Base-by-base conservation (phyloP, 2,113 vertebrate species). In the Bubalus kerabau region DNA sequence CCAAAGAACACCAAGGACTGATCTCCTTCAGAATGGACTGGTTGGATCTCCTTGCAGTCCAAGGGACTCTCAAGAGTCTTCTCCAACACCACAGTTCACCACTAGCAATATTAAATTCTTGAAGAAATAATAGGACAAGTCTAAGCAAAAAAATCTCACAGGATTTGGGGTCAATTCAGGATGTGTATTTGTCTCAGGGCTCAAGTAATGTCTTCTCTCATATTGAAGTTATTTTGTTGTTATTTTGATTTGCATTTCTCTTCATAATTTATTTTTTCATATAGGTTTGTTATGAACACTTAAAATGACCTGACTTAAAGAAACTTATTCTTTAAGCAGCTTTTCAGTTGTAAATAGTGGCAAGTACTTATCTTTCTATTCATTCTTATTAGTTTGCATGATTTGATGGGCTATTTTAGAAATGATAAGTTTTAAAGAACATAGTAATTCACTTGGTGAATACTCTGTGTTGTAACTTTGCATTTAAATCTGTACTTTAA, bases 101-200 rank as follows among this genome's bases (percentile, higher is more conserved):
- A 30, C 54, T 43, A 14, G 28, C 40, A 26, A 64, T 60, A 74
- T 52, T 59, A 89, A 62, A 81, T 93, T 87, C 32, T 96, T 52
- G 17, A 81, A 80, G 74, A 95, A 96, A 91, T 36, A 32, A 87
- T 84, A 89, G 13, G 67, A 76, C 7, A 80, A 96, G 60, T 59
- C 40, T 56, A 84, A 95, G 82, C 19, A 81, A 84, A 86, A 71
- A 46, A 64, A 7, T 40, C 6, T 1, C 50, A 13, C 30, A 80
- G 54, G 80, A 87, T 48, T 13, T 30, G 76, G 54, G 43, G 71
- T 89, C 74, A 93, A 2, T 71, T 86, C 40, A 86, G 86, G 23
- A 96, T 92, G 57, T 80, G 15, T 43, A 32, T 92, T 92, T 96
- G 43, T 95, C 85, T 96, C 46, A 36, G 43, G 95, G 60, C 5